Conservation (phyloP, 35 echinoderm and acorn worm genomes). For the Heliocidaris erythrogramma region DNA sequence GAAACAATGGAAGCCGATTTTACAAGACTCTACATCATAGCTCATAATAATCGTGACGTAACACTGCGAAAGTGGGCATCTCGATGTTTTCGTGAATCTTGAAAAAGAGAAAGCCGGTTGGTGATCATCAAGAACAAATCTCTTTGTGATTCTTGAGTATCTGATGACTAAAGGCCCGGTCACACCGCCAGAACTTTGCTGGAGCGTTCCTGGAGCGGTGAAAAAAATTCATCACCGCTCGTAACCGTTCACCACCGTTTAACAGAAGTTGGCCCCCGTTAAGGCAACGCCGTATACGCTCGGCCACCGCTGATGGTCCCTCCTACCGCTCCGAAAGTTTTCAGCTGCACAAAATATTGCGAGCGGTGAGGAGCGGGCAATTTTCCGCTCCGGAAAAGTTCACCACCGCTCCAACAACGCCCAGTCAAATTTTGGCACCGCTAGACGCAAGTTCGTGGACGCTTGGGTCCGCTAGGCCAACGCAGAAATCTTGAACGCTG, state of each 20-base stretch:
- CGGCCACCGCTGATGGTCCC: slow-evolving; percentile 40
- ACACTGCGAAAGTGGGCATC: too few species aligned
- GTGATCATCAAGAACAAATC: too few species aligned
- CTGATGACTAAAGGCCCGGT: too few species aligned
- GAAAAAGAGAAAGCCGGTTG: too few species aligned
- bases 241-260: slow-evolving; percentile 39
- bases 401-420: slow-evolving; percentile 30
- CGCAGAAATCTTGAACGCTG: slow-evolving; percentile 39
- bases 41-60: too few species aligned
- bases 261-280: slow-evolving; percentile 39
- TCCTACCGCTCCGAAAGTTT: slow-evolving; percentile 41
- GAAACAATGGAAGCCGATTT: too few species aligned
- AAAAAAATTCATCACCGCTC: slow-evolving; percentile 34
- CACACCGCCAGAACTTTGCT: slow-evolving; percentile 16
- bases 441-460: slow-evolving; percentile 41
- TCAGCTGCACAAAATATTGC: slow-evolving; percentile 33
- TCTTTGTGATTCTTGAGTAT: too few species aligned
- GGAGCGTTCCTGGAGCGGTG: neutral
- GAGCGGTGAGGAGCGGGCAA: slow-evolving; percentile 44
- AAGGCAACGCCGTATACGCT: slow-evolving; percentile 41
- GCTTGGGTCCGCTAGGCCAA: slow-evolving; percentile 34
- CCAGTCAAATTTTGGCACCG: slow-evolving; percentile 41
- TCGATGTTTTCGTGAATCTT: too few species aligned
- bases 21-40: too few species aligned
- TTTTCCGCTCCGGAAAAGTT: slow-evolving; percentile 24